Evolutionary conservation across 2,797 vertebrate species (phyloP).

Genomic region (Chloroceryle amazona): DNA sequence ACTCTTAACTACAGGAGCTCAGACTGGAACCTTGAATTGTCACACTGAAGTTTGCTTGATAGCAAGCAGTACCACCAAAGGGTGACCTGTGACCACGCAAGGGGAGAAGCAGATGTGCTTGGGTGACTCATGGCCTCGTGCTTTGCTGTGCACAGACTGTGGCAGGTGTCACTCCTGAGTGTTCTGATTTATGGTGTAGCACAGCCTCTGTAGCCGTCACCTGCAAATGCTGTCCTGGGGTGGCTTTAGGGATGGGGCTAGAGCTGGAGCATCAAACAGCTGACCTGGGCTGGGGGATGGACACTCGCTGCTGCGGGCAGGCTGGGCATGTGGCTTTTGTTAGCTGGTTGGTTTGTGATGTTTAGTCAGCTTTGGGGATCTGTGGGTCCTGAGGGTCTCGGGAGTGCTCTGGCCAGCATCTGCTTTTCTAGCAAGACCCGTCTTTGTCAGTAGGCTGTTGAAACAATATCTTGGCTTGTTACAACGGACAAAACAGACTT

Average conservation of each 20-base stretch:
- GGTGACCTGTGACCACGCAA: rapidly evolving
- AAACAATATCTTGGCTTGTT: background rate
- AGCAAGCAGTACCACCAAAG: background rate
- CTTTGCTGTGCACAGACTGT: rapidly evolving
- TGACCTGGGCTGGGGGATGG: background rate
- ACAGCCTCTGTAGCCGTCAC: background rate
- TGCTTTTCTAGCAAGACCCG: background rate
- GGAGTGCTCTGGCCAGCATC: background rate
- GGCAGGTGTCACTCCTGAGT: background rate
- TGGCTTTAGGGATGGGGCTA: background rate
- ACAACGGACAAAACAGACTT: background rate
- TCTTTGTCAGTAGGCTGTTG: background rate
- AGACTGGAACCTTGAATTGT: background rate
- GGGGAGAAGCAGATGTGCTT: background rate
- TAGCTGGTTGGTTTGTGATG: background rate
- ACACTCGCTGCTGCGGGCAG: background rate
- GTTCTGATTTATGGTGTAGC: background rate
- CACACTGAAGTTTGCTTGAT: background rate
- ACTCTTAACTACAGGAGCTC: background rate
- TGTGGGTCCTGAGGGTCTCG: background rate
- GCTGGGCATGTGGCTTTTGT: background rate
- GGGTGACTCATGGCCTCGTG: rapidly evolving
- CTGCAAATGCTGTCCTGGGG: rapidly evolving
- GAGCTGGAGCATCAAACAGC: rapidly evolving
- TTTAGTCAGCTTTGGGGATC: background rate